Evolutionary conservation across 2,797 vertebrate genomes (phyloP).

Genomic region (Anabacerthia variegaticeps): DNA sequence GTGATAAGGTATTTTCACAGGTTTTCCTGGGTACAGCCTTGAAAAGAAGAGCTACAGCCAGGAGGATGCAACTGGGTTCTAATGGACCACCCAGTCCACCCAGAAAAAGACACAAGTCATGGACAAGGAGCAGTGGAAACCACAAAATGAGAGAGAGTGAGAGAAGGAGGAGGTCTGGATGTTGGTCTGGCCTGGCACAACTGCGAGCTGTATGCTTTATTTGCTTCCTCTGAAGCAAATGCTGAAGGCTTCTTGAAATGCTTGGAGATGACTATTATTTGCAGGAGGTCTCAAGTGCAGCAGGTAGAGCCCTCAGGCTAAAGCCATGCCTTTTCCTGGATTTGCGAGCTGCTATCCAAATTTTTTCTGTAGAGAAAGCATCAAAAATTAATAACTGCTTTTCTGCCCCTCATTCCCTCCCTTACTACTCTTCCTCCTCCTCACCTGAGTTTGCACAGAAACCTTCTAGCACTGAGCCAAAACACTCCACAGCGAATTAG

Average conservation of each 20-base stretch:
- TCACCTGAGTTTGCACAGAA: neutral
- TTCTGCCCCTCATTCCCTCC: neutral
- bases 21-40: neutral
- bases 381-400: neutral
- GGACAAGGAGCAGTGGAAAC: neutral
- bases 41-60: neutral
- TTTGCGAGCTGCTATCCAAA: neutral
- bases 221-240: neutral
- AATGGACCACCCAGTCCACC: fast-evolving
- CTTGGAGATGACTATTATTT: neutral
- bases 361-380: slow-evolving; percentile 30
- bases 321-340: neutral
- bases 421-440: neutral
- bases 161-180: neutral
- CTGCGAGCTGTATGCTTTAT: neutral
- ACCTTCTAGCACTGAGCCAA: neutral
- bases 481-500: neutral
- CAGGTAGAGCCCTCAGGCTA: slow-evolving; percentile 20
- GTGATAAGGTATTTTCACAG: neutral
- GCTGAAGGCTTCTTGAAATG: neutral
- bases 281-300: neutral
- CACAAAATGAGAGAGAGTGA: fast-evolving
- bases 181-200: neutral
- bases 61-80: neutral
- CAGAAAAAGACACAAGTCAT: neutral